Conservation (phyloP, 2,113 vertebrate species). For the Spermophilus dauricus region DNA sequence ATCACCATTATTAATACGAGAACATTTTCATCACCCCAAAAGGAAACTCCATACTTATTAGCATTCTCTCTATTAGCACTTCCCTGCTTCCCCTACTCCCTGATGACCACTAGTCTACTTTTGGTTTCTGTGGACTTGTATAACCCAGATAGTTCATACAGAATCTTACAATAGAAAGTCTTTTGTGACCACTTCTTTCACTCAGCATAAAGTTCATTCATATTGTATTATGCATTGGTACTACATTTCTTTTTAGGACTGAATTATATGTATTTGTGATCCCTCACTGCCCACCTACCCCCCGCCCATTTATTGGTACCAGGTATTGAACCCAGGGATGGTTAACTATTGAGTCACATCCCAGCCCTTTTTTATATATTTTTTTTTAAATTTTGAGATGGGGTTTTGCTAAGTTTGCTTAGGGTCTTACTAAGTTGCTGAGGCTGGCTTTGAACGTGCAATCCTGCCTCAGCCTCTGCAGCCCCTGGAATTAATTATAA, state of each 20-base stretch:
- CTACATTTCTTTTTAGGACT: neutral
- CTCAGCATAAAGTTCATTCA: neutral
- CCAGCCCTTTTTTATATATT: too few relatives aligned
- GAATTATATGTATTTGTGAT: neutral
- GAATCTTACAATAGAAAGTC: neutral
- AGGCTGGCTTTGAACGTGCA: too few relatives aligned
- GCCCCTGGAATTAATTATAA: too few relatives aligned
- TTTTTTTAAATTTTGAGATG: too few relatives aligned
- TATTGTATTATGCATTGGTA: neutral
- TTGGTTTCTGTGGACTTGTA: neutral
- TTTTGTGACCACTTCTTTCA: constrained; percentile 20
- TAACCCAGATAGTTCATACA: neutral
- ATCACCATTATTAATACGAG: neutral
- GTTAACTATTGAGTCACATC: too few relatives aligned
- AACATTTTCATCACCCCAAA: neutral
- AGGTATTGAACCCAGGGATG: too few relatives aligned
- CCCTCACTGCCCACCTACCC: too few relatives aligned
- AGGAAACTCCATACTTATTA: neutral
- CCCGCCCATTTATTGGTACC: too few relatives aligned
- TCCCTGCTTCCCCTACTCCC: neutral
- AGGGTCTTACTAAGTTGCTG: too few relatives aligned
- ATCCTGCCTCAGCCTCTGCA: too few relatives aligned
- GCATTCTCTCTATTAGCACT: neutral
- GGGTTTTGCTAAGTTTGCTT: too few relatives aligned
- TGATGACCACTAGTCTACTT: neutral